Conservation (phyloP, 1,140 invertebrate genomes). For the Contarinia nasturtii region DNA sequence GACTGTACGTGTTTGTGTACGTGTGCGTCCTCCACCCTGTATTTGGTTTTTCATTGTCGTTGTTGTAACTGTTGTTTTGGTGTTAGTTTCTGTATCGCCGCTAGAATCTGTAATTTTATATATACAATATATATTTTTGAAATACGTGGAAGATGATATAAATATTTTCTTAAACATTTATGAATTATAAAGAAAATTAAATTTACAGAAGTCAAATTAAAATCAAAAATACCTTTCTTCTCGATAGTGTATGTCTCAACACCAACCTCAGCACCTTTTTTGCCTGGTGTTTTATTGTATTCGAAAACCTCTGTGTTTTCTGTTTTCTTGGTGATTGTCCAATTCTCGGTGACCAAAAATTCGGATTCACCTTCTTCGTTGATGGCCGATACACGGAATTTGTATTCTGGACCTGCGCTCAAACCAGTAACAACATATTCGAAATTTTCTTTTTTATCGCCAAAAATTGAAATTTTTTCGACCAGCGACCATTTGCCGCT, state of each 20-base stretch:
- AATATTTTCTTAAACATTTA: too few relatives aligned
- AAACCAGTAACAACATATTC: constrained; percentile 73
- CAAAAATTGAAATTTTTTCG: constrained; percentile 40
- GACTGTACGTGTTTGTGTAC: too few relatives aligned
- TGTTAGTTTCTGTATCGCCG: too few relatives aligned
- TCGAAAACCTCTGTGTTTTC: not conserved
- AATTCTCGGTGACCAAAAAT: not conserved
- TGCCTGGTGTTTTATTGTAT: not conserved
- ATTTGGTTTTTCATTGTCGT: too few relatives aligned
- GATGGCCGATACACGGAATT: constrained; percentile 92
- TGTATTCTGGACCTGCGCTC: constrained; percentile 82
- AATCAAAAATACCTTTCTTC: not conserved
- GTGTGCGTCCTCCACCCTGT: too few relatives aligned
- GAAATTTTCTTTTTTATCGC: constrained; percentile 47
- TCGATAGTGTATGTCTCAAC: not conserved
- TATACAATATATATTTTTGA: too few relatives aligned
- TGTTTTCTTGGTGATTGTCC: not conserved
- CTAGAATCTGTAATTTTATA: too few relatives aligned
- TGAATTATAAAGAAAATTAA: too few relatives aligned
- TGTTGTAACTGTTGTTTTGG: too few relatives aligned
- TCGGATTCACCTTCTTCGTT: constrained; percentile 68
- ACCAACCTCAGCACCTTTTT: not conserved
- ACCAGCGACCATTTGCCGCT: constrained; percentile 78
- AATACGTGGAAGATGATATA: too few relatives aligned
- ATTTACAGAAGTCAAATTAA: too few relatives aligned